Conservation (phyloP, 1,140 invertebrate genomes). For the Ips nitidus region DNA sequence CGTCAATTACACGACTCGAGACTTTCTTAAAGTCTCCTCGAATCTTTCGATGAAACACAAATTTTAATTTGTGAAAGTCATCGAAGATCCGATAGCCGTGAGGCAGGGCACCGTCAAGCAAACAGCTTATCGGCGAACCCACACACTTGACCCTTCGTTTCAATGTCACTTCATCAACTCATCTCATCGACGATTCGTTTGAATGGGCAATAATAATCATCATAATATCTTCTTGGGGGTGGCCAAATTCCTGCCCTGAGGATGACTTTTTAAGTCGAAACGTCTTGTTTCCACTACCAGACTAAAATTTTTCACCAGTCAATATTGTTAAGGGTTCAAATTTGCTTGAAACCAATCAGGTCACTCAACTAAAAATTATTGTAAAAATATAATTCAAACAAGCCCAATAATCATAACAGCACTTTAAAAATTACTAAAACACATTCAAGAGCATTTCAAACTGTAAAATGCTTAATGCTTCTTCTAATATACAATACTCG, state of each 20-base stretch:
- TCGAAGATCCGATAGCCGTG: slow-evolving; percentile 14
- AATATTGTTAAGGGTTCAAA: too few relatives aligned
- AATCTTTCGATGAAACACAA: slow-evolving; percentile 29
- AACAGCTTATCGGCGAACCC: slow-evolving; percentile 22
- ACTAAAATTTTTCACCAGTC: too few relatives aligned
- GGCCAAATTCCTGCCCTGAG: not conserved
- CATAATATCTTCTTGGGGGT: not conserved
- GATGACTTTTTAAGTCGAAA: not conserved
- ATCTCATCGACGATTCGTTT: slow-evolving; percentile 1
- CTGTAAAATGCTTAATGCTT: too few relatives aligned
- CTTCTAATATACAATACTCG: too few relatives aligned
- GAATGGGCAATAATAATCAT: not conserved
- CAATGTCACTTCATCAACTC: slow-evolving; percentile 34
- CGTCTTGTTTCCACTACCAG: too few relatives aligned
- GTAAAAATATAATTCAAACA: too few relatives aligned
- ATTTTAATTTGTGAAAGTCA: slow-evolving; percentile 38
- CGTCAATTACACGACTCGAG: slow-evolving; percentile 28
- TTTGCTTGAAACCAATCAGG: too few relatives aligned
- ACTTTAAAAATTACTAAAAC: too few relatives aligned
- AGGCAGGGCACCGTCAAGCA: slow-evolving; percentile 25
- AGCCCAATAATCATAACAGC: too few relatives aligned
- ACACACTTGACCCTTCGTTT: slow-evolving; percentile 34
- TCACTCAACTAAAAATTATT: too few relatives aligned
- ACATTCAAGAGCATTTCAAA: too few relatives aligned
- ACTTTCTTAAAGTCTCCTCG: slow-evolving; percentile 27